Evolutionary conservation across 2,113 vertebrate species (phyloP).

Genomic region (Spea bombifrons): DNA sequence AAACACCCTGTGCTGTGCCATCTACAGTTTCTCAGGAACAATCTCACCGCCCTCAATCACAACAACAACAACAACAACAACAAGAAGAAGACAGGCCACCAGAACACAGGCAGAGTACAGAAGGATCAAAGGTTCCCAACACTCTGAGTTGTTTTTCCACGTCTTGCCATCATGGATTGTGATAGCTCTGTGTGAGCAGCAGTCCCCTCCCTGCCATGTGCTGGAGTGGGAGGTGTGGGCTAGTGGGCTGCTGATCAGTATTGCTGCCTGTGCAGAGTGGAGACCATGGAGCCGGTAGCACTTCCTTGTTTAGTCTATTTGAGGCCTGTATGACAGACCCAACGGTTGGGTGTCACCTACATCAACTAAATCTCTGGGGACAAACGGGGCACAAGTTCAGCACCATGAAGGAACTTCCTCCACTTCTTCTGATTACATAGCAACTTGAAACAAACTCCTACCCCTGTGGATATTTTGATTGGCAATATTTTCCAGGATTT

Average conservation of each 20-base stretch:
- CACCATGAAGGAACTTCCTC: constrained; percentile 2
- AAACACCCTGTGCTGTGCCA: neutral
- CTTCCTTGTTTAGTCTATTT: constrained; percentile 34
- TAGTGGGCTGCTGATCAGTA: neutral
- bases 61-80: neutral
- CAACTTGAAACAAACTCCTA: neutral
- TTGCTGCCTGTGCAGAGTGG: neutral
- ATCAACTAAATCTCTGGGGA: constrained; percentile 4
- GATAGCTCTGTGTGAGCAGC: neutral
- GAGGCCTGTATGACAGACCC: constrained; percentile 28
- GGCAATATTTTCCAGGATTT: neutral
- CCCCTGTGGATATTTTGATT: neutral
- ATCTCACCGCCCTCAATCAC: neutral
- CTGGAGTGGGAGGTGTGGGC: constrained; percentile 35
- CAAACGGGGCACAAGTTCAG: neutral
- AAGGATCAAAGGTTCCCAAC: neutral
- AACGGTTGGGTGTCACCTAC: constrained; percentile 1
- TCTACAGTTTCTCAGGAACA: neutral
- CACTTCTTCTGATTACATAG: neutral
- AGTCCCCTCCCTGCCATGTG: constrained; percentile 41
- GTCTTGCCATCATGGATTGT: neutral
- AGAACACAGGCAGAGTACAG: neutral
- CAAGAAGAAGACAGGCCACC: neutral
- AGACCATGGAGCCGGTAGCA: constrained; percentile 28
- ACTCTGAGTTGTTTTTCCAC: neutral